phyloP scores from a whole-genome alignment of 2,888 invertebrate species.

The Macrophya alboannulata region DNA sequence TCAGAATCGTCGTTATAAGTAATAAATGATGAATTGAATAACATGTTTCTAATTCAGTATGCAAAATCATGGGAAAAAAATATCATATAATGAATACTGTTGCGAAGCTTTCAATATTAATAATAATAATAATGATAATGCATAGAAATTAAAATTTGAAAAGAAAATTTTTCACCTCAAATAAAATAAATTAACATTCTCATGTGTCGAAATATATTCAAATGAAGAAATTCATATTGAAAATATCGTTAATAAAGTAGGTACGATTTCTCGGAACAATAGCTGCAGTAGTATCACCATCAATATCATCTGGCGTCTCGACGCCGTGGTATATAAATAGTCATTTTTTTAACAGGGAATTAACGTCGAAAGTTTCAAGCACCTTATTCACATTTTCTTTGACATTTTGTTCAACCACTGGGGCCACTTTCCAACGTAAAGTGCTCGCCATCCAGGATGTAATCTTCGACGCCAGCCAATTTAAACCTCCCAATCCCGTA shows the following conservation, averaged over 20 bases:
- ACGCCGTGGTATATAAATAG: constrained; percentile 53
- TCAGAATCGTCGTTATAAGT: background rate
- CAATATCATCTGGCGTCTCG: background rate
- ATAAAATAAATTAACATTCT: background rate
- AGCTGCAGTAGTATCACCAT: background rate
- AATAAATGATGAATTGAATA: background rate
- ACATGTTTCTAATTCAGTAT: background rate
- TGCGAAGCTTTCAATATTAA: background rate
- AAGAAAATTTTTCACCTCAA: background rate
- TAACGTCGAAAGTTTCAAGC: constrained; percentile 52
- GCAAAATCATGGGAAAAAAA: background rate
- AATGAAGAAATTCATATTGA: constrained; percentile 50
- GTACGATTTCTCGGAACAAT: background rate
- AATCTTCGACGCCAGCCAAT: constrained; percentile 56
- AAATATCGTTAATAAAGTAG: constrained; percentile 19
- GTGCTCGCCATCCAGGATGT: constrained; percentile 55
- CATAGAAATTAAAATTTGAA: background rate
- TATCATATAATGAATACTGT: background rate
- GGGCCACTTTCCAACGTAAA: constrained; percentile 50
- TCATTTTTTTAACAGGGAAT: constrained; percentile 46
- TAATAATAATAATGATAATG: background rate
- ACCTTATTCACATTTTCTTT: constrained; percentile 55
- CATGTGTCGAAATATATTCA: background rate
- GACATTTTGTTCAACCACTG: constrained; percentile 52
- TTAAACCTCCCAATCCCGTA: constrained; percentile 53